Evolutionary conservation across 2,888 invertebrate genomes (phyloP).

Genomic region (Anthrax anthrax): DNA sequence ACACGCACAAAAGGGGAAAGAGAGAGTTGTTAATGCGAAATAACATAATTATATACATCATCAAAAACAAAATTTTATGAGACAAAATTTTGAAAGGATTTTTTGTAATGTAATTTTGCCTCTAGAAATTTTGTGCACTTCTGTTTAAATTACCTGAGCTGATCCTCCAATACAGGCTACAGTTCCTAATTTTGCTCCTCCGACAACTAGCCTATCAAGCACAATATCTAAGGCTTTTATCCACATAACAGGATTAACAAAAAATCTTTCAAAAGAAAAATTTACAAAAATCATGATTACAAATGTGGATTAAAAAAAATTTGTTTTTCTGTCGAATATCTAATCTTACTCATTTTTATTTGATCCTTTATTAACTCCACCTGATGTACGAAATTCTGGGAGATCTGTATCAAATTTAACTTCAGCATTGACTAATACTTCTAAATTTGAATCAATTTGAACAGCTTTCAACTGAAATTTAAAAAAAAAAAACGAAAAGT

Average conservation of each 20-base stretch:
- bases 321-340: not conserved
- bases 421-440: slow-evolving; percentile 59
- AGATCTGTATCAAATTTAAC: slow-evolving; percentile 86
- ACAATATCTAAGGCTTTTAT: slow-evolving; percentile 88
- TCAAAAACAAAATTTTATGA: not conserved
- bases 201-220: slow-evolving; percentile 65
- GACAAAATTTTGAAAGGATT: no score
- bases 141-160: slow-evolving; percentile 60
- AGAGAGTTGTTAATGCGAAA: no score
- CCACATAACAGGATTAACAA: slow-evolving; percentile 85
- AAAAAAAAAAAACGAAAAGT: slow-evolving; percentile 8
- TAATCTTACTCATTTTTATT: slow-evolving; percentile 30
- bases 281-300: not conserved
- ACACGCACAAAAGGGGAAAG: slow-evolving; percentile 8
- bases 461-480: slow-evolving; percentile 74
- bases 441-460: slow-evolving; percentile 58
- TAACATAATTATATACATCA: not conserved
- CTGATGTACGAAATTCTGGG: slow-evolving; percentile 67
- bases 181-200: slow-evolving; percentile 67
- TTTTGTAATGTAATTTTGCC: no score
- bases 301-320: not conserved
- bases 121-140: not conserved
- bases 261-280: slow-evolving; percentile 37
- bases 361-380: slow-evolving; percentile 40
- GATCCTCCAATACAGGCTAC: slow-evolving; percentile 81